phyloP scores from a whole-genome alignment of 2,888 invertebrate species.

The Zygaena filipendulae region DNA sequence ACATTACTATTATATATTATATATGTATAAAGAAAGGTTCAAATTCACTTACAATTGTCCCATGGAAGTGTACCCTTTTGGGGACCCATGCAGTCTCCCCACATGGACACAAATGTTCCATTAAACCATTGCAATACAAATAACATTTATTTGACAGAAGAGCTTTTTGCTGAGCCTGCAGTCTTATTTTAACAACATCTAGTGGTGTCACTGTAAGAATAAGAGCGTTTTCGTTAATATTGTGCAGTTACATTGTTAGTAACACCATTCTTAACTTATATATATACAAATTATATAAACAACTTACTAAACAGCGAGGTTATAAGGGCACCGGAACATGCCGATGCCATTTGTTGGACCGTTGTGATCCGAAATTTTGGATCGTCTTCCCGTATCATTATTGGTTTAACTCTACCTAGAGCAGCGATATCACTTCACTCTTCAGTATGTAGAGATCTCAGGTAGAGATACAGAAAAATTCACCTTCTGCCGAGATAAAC shows the following conservation, averaged over 20 bases:
- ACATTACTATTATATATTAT: too few species aligned
- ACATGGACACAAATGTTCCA: slow-evolving; percentile 97
- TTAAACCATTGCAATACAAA: slow-evolving; percentile 96
- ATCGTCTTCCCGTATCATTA: slow-evolving; percentile 73
- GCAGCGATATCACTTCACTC: too few species aligned
- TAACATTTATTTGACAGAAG: slow-evolving; percentile 88
- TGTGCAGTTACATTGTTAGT: too few species aligned
- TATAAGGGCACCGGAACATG: slow-evolving; percentile 88
- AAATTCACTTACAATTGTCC: slow-evolving; percentile 71
- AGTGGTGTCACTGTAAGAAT: slow-evolving; percentile 89
- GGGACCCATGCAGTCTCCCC: slow-evolving; percentile 73
- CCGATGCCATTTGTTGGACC: slow-evolving; percentile 84
- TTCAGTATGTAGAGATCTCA: too few species aligned
- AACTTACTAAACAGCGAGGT: slow-evolving; percentile 88
- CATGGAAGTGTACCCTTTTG: slow-evolving; percentile 78
- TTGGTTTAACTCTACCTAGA: too few species aligned
- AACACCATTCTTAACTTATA: too few species aligned
- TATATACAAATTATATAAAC: too few species aligned
- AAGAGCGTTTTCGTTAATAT: too few species aligned
- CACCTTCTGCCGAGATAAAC: too few species aligned
- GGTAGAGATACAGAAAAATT: too few species aligned
- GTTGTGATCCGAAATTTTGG: slow-evolving; percentile 81
- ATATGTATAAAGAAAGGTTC: too few species aligned
- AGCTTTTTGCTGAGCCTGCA: slow-evolving; percentile 94
- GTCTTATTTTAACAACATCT: slow-evolving; percentile 98